Percentiles rank a stretch among this genome's conserved stretches.
Evolutionary conservation across 2,888 invertebrate species (phyloP).

Genomic region (Apodemia hepburni): DNA sequence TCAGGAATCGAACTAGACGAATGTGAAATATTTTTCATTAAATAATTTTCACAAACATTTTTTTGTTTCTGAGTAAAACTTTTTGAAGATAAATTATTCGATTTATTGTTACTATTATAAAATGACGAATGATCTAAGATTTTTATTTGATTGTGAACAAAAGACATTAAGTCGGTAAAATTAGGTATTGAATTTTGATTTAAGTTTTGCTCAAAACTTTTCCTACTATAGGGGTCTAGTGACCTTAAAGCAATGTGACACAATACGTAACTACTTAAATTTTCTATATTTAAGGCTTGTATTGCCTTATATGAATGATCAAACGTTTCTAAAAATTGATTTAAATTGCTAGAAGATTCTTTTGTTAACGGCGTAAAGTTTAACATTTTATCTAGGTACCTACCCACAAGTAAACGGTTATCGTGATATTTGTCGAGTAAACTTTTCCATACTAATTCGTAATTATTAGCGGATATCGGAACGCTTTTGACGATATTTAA

Average conservation of each 20-base stretch:
- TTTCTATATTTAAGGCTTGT: slow-evolving; percentile 23
- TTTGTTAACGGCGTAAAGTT: slow-evolving; percentile 25
- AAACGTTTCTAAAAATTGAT: slow-evolving; percentile 23
- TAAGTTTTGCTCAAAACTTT: slow-evolving; percentile 21
- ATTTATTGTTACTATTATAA: too few relatives aligned
- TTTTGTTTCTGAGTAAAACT: too few relatives aligned
- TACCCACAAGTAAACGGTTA: slow-evolving; percentile 22
- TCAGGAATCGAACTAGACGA: too few relatives aligned
- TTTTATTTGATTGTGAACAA: slow-evolving; percentile 21
- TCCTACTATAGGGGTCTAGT: slow-evolving; percentile 19
- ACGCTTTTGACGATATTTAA: slow-evolving; percentile 19
- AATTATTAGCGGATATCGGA: slow-evolving; percentile 24
- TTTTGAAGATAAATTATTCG: too few relatives aligned
- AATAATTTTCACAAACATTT: too few relatives aligned
- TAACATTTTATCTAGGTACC: slow-evolving; percentile 27
- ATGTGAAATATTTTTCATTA: too few relatives aligned
- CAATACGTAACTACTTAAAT: slow-evolving; percentile 20
- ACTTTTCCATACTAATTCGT: slow-evolving; percentile 26
- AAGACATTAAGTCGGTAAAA: slow-evolving; percentile 17
- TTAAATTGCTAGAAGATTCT: slow-evolving; percentile 19
- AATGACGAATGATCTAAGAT: too few relatives aligned
- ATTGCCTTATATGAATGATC: slow-evolving; percentile 26
- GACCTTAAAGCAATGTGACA: slow-evolving; percentile 23
- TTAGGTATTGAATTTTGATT: slow-evolving; percentile 22
- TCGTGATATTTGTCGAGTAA: slow-evolving; percentile 30